phyloP scores from a whole-genome alignment of 2,888 invertebrate genomes.

The Catocala nupta region DNA sequence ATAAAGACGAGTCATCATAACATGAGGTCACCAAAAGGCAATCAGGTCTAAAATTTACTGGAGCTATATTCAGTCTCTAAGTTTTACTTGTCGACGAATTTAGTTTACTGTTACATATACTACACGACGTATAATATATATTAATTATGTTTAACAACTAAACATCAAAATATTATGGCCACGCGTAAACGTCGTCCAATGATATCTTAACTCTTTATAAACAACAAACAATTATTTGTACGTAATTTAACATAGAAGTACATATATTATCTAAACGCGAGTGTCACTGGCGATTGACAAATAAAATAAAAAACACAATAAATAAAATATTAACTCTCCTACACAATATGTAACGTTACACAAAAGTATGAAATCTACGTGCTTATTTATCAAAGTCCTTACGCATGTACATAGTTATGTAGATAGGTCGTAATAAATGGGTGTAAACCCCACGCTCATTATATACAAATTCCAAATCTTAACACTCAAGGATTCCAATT shows the following conservation, averaged over 20 bases:
- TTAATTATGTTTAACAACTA: conserved; percentile 46
- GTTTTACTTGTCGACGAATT: conserved; percentile 36
- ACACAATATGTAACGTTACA: conserved; percentile 60
- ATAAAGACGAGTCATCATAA: conserved; percentile 19
- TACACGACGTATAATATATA: conserved; percentile 31
- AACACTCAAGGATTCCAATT: conserved; percentile 43
- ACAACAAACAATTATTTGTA: conserved; percentile 46
- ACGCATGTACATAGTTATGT: conserved; percentile 42
- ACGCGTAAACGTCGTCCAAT: conserved; percentile 27
- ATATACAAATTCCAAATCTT: conserved; percentile 61
- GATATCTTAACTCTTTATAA: conserved; percentile 32
- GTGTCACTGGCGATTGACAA: conserved; percentile 41
- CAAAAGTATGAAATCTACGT: conserved; percentile 69
- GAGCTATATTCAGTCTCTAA: conserved; percentile 48
- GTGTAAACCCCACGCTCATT: conserved; percentile 48
- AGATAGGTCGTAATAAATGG: conserved; percentile 46
- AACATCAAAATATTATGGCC: conserved; percentile 42
- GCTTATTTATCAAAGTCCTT: conserved; percentile 61
- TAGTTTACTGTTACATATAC: conserved; percentile 25
- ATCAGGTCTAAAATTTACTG: conserved; percentile 33
- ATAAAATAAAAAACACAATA: conserved; percentile 52
- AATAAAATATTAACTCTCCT: conserved; percentile 55
- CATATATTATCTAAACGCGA: conserved; percentile 29
- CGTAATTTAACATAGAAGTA: conserved; percentile 39
- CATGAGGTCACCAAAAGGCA: conserved; percentile 37